phyloP scores from a whole-genome alignment of 1,140 invertebrate genomes.

The Pissodes strobi region DNA sequence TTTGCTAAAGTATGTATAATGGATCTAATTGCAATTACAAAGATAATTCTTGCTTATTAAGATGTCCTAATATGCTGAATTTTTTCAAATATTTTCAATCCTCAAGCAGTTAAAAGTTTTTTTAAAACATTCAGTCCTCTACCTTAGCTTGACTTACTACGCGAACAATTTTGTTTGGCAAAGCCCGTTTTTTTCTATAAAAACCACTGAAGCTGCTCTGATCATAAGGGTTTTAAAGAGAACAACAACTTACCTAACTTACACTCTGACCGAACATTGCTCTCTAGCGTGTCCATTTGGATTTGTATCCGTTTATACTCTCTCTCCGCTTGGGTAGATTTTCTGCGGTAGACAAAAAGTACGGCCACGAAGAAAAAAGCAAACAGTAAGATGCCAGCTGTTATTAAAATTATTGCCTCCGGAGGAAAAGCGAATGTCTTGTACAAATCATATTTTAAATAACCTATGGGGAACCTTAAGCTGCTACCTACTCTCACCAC shows the following conservation, averaged over 20 bases:
- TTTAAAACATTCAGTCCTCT: no score
- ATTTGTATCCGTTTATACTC: conserved; percentile 98
- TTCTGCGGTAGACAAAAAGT: conserved; percentile 84
- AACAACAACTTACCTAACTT: conserved; percentile 73
- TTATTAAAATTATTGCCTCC: conserved; percentile 84
- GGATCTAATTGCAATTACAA: no score
- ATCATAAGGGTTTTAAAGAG: no score
- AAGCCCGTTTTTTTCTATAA: no score
- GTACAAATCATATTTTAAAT: conserved; percentile 86
- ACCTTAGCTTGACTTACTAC: no score
- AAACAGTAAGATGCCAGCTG: conserved; percentile 80
- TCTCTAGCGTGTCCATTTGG: conserved; percentile 99
- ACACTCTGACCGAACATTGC: conserved; percentile 96
- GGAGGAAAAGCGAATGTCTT: conserved; percentile 83
- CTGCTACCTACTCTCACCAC: conserved; percentile 88
- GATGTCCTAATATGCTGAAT: no score
- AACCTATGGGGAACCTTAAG: conserved; percentile 84
- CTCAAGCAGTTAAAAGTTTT: no score
- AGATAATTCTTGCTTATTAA: no score
- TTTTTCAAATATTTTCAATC: no score
- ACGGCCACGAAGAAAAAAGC: conserved; percentile 85
- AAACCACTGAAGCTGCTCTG: not conserved
- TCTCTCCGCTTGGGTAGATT: conserved; percentile 92
- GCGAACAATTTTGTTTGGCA: no score
- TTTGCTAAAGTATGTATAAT: no score